These are phyloP conservation scores for Sebastes schlegelii DNA, from an alignment of 2,113 vertebrate genomes.

Conservation along the genomic window DNA sequence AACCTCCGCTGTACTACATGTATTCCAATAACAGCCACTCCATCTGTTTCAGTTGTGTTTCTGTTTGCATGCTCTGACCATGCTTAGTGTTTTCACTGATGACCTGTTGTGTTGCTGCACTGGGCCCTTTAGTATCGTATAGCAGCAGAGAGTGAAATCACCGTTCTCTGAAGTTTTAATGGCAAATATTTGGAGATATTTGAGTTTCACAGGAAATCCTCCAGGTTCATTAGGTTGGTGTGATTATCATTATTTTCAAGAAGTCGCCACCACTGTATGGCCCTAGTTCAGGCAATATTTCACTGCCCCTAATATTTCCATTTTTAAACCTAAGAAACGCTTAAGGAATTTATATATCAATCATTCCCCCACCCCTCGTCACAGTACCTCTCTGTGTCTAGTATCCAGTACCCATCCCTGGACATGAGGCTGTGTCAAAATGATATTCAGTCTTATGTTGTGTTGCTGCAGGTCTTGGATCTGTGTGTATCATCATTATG, in stretches of 20 bases:
- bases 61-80: constrained; percentile 57
- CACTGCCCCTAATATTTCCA: not conserved
- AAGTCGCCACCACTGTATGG: not conserved
- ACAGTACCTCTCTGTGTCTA: not conserved
- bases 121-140: not conserved
- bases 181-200: not conserved
- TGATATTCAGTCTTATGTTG: too few species aligned
- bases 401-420: not conserved
- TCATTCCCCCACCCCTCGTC: not conserved
- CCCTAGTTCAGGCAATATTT: too few species aligned
- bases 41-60: constrained; percentile 21
- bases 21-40: not conserved
- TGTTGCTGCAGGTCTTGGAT: not conserved
- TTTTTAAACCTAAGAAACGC: not conserved
- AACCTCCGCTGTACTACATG: constrained; percentile 40
- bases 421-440: too few species aligned
- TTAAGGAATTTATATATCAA: not conserved
- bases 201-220: constrained; percentile 3
- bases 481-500: not conserved
- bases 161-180: not conserved
- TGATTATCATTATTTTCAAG: not conserved
- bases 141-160: not conserved
- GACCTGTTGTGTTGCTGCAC: not conserved
- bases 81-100: constrained; percentile 25
- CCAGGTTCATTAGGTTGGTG: too few species aligned